A percentile compares a stretch with the other conserved stretches of the same genome.
phyloP scores from a whole-genome alignment of 2,113 vertebrate species.

The Pelodiscus sinensis region DNA sequence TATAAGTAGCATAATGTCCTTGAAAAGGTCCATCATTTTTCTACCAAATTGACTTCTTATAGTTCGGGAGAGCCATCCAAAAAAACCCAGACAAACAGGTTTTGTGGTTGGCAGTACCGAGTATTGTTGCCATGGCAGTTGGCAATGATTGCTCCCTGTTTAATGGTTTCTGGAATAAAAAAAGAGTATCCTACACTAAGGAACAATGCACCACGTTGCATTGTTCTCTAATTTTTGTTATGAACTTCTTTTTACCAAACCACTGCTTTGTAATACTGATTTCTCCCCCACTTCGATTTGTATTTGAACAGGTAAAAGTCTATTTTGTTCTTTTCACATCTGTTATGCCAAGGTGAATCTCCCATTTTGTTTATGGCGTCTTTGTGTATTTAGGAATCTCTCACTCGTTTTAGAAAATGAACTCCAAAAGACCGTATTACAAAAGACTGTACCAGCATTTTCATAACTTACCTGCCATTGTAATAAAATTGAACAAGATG shows the following conservation, averaged over 20 bases:
- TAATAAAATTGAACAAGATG: not conserved
- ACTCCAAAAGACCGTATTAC: not conserved
- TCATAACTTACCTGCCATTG: slow-evolving; percentile 22
- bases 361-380: not conserved
- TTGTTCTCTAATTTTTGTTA: not conserved
- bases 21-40: not conserved
- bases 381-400: not conserved
- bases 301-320: not conserved
- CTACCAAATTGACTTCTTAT: not conserved
- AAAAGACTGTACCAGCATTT: slow-evolving; percentile 23
- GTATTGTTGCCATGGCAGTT: not conserved
- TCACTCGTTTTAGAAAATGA: slow-evolving; percentile 12
- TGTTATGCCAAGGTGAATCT: not conserved
- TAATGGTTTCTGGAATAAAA: not conserved
- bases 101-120: not conserved
- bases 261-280: not conserved
- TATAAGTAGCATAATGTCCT: not conserved
- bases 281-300: not conserved
- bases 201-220: rapidly evolving
- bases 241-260: not conserved
- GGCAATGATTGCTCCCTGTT: not conserved
- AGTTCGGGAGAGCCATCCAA: not conserved
- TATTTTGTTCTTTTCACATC: not conserved
- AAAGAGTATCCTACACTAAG: not conserved
- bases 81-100: not conserved